Percentiles rank a stretch among this genome's conserved stretches.
Conservation (phyloP, 2,888 invertebrate species). For the Polymixis flavicincta region DNA sequence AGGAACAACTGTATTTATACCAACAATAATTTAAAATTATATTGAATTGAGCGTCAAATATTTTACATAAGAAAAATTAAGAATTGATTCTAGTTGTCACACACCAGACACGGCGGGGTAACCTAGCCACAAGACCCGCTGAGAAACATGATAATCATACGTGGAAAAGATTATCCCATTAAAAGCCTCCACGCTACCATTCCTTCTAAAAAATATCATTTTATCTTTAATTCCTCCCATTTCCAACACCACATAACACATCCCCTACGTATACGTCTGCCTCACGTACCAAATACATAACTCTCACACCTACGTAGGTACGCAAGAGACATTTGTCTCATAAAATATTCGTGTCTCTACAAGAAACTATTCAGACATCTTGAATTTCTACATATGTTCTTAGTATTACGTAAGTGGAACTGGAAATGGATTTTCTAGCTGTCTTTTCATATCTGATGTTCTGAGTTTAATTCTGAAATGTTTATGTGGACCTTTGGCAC, state of each 20-base stretch:
- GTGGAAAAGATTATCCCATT: no score
- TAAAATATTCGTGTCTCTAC: conserved; percentile 61
- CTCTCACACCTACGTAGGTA: conserved; percentile 36
- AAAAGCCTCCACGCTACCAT: not conserved
- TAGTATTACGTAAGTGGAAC: conserved; percentile 12
- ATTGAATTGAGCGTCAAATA: no score
- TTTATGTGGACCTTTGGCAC: not conserved
- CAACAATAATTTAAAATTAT: no score
- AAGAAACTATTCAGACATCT: conserved; percentile 50
- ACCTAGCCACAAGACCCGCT: no score
- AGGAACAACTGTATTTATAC: no score
- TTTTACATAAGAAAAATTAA: no score
- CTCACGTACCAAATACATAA: conserved; percentile 51
- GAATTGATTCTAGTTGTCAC: no score
- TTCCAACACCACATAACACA: not conserved
- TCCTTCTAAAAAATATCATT: not conserved
- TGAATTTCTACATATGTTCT: conserved; percentile 50
- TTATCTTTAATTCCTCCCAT: not conserved
- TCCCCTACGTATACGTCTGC: not conserved
- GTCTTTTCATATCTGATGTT: conserved; percentile 10
- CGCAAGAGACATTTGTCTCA: conserved; percentile 57
- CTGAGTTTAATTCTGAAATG: not conserved
- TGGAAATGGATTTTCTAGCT: conserved; percentile 20
- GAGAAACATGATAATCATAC: no score
- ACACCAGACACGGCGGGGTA: no score